phyloP scores from a whole-genome alignment of 2,888 invertebrate genomes.

The Aromia moschata region DNA sequence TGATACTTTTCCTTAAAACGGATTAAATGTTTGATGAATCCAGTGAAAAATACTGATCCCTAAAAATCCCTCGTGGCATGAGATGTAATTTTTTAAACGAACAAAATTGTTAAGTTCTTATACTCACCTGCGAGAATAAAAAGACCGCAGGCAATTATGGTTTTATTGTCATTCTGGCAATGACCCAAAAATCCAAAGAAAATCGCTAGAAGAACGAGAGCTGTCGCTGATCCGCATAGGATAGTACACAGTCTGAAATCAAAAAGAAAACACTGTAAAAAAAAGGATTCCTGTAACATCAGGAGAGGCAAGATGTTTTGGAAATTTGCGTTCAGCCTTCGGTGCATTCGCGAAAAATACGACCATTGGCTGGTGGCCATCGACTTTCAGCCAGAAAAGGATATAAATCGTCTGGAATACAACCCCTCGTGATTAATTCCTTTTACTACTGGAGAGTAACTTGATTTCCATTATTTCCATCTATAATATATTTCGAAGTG shows the following conservation, averaged over 20 bases:
- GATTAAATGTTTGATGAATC: neutral
- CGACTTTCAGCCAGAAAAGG: too few species aligned
- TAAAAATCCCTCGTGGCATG: neutral
- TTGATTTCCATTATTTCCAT: too few species aligned
- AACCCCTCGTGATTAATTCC: too few species aligned
- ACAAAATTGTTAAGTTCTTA: neutral
- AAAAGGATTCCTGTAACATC: too few species aligned
- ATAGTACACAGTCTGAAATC: slow-evolving; percentile 69
- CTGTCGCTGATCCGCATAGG: slow-evolving; percentile 66
- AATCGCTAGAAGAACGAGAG: slow-evolving; percentile 66
- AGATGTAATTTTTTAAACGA: neutral
- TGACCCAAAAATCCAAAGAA: slow-evolving; percentile 69
- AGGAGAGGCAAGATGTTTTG: too few species aligned
- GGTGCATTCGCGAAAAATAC: too few species aligned
- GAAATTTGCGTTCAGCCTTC: too few species aligned
- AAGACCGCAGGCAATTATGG: slow-evolving; percentile 69
- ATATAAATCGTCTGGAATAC: too few species aligned
- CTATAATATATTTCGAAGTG: too few species aligned
- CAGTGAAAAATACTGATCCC: neutral
- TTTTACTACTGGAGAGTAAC: too few species aligned
- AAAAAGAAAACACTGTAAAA: too few species aligned
- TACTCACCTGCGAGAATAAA: slow-evolving; percentile 70
- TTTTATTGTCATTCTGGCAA: slow-evolving; percentile 70
- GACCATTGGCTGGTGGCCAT: too few species aligned
- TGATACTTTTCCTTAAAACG: neutral